phyloP scores from a whole-genome alignment of 1,140 invertebrate genomes.

The Plodia interpunctella region DNA sequence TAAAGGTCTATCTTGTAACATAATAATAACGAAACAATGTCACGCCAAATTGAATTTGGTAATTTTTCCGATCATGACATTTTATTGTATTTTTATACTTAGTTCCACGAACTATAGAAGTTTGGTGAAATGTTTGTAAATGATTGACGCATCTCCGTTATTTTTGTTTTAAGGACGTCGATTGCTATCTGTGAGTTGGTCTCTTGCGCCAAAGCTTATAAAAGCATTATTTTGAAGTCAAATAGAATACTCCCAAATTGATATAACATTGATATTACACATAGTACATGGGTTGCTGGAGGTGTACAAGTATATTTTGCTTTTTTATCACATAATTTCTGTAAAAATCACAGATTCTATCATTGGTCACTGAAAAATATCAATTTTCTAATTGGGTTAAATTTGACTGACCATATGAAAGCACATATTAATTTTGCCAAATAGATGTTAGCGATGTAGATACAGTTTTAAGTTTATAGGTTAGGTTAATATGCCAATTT shows the following conservation, averaged over 20 bases:
- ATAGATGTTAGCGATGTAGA: not conserved
- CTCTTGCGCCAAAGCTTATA: not conserved
- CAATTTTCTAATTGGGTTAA: too few relatives aligned
- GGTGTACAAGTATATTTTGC: not conserved
- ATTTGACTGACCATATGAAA: too few relatives aligned
- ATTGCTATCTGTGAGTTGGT: not conserved
- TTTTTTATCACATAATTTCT: not conserved
- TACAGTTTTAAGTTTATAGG: slow-evolving; percentile 2
- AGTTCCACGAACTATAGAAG: too few relatives aligned
- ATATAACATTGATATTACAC: not conserved
- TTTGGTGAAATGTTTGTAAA: too few relatives aligned
- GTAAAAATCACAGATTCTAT: too few relatives aligned
- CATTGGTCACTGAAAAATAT: too few relatives aligned
- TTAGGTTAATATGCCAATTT: not conserved
- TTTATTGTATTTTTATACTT: too few relatives aligned
- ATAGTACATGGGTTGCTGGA: not conserved
- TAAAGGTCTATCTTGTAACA: too few relatives aligned
- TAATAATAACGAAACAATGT: too few relatives aligned
- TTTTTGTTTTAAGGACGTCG: not conserved
- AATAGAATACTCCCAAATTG: slow-evolving; percentile 2
- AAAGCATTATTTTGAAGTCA: not conserved
- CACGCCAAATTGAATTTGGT: too few relatives aligned
- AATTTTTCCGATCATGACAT: too few relatives aligned
- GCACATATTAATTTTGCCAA: not conserved
- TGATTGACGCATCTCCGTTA: too few relatives aligned